Base-by-base conservation (phyloP, 2,888 invertebrate species). In the Ophion obscuratus region DNA sequence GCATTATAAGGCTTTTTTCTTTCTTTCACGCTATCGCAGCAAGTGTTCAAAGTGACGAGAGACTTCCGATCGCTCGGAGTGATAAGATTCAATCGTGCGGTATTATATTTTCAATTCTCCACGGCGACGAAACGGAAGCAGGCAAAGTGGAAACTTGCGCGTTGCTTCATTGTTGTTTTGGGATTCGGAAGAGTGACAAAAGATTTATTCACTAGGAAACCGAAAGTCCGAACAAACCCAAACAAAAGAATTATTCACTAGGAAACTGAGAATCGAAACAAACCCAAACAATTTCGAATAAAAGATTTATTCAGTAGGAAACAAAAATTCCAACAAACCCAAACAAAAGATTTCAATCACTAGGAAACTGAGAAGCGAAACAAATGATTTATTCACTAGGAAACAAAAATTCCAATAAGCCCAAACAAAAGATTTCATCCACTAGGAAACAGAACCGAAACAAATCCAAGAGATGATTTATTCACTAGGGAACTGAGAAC, bases 1-100 rank as follows among this genome's bases (percentile, higher is more conserved):
- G 31, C 31, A 27, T 27, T n/a, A n/a, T 62, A 70, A 17, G 11
- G 11, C 44, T 70, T 78, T 78, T 78, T 68, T 70, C 61, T 78
- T 78, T 68, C 36, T 27, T 44, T 9, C 4, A 24, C 24, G 64
- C 24, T 79, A 11, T 7, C 61, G 10, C 31, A 61, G 27, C 66
- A 24, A 70, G 59, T 68, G 36, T 67, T 47, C 27, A 10, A 20
- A 1, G 59, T 40, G 77, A n/a, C 66, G 57, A 67, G 66, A 57
- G 24, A 24, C 67, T 57, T 7, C 5, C 14, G 67, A 53, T 31
- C n/a, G 14, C 70, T 57, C 20, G 57, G 14, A 67, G 24, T 2
- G 31, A 57, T 36, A 62, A 62, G 61, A 44, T 47, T 47, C 11
- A 47, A 27, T 24, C 36, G 66, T 14, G 14, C n/a, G 31, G 4